Evolutionary conservation across 37 sponge, comb jelly and placozoan genomes (phyloP).

Genomic region (Chondrilla cf. caribensis): DNA sequence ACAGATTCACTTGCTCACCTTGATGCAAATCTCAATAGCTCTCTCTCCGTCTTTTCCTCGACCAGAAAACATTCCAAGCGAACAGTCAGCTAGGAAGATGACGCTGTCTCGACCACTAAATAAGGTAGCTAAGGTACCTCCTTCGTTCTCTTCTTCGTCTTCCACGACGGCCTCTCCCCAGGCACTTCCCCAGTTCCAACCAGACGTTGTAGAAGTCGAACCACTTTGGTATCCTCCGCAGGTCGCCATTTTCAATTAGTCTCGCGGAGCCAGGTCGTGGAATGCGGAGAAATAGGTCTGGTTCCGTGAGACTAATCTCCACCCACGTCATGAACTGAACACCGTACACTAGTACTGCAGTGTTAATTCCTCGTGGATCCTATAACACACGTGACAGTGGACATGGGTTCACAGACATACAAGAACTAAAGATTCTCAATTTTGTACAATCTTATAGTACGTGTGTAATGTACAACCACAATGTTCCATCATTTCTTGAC

Average conservation of each 20-base stretch:
- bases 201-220: neutral
- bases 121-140: neutral
- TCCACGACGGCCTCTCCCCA: constrained; percentile 24
- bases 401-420: no score
- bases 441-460: no score
- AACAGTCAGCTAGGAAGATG: constrained; percentile 67
- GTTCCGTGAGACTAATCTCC: no score
- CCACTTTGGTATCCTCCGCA: neutral
- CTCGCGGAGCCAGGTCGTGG: neutral
- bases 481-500: no score
- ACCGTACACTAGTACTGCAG: no score
- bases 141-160: constrained; percentile 32
- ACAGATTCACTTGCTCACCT: constrained; percentile 29
- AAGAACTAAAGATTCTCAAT: no score
- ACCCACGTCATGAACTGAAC: no score
- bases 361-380: no score
- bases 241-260: constrained; percentile 21
- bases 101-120: constrained; percentile 59
- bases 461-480: no score
- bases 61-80: constrained; percentile 55
- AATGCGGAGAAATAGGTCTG: neutral
- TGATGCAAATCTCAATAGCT: constrained; percentile 71
- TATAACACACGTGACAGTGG: no score
- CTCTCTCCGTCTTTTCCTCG: constrained; percentile 34
- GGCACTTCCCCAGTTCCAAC: constrained; percentile 42